Conservation (phyloP, 1,140 invertebrate genomes). For the Chrysomallon squamiferum region DNA sequence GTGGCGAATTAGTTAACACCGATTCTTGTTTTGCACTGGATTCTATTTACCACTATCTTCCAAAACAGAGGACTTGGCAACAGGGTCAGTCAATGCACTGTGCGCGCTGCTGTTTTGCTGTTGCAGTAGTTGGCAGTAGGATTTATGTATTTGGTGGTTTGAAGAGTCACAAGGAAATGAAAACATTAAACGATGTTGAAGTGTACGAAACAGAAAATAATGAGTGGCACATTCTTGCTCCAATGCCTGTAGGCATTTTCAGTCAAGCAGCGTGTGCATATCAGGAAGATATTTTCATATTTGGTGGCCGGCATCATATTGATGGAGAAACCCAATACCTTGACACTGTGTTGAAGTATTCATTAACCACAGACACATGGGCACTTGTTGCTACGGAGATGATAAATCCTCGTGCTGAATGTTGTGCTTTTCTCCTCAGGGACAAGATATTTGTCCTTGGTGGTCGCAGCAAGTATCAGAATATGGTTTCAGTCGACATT, state of each 20-base stretch:
- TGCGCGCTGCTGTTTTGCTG: slow-evolving; percentile 41
- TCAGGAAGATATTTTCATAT: slow-evolving; percentile 38
- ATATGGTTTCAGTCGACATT: slow-evolving; percentile 38
- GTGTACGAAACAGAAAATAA: slow-evolving; percentile 34
- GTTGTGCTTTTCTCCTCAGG: slow-evolving; percentile 29
- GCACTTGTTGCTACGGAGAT: slow-evolving; percentile 34
- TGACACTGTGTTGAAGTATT: slow-evolving; percentile 41
- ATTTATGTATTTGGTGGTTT: slow-evolving; percentile 52
- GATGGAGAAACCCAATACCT: slow-evolving; percentile 35
- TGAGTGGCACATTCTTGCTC: slow-evolving; percentile 32
- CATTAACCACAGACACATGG: slow-evolving; percentile 40
- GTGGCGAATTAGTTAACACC: slow-evolving; percentile 50
- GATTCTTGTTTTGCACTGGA: slow-evolving; percentile 30
- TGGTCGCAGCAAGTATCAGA: slow-evolving; percentile 28
- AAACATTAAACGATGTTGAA: slow-evolving; percentile 31
- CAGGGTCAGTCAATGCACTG: slow-evolving; percentile 21
- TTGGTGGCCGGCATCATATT: slow-evolving; percentile 36
- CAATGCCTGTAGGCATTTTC: slow-evolving; percentile 43
- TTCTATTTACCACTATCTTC: slow-evolving; percentile 37
- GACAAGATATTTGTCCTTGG: slow-evolving; percentile 46
- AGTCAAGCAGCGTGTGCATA: slow-evolving; percentile 34
- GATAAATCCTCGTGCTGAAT: slow-evolving; percentile 35
- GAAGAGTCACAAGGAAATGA: slow-evolving; percentile 29
- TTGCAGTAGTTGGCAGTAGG: slow-evolving; percentile 14
- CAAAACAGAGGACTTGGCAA: slow-evolving; percentile 32